Percentiles rank a stretch among this genome's conserved stretches.
phyloP scores from a whole-genome alignment of 2,797 vertebrate species.

The Lepilemur ruficaudatus region DNA sequence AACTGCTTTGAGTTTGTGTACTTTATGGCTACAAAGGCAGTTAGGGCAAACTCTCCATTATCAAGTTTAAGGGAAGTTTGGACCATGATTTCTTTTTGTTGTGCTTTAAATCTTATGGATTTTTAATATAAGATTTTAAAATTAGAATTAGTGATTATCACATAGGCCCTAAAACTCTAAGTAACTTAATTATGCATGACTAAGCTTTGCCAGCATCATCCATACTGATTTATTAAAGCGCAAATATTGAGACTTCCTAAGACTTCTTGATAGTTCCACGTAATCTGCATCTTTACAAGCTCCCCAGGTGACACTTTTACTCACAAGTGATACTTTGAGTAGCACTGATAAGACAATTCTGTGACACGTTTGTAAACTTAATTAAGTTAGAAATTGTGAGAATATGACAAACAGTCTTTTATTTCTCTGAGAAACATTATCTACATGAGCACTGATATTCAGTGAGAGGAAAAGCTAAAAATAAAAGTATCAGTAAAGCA shows the following conservation, averaged over 20 bases:
- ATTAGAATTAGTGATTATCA: not conserved
- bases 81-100: not conserved
- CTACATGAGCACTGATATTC: constrained; percentile 3
- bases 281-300: constrained; percentile 45
- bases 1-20: not conserved
- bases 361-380: constrained; percentile 51
- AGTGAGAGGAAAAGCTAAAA: constrained; percentile 46
- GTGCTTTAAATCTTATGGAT: not conserved
- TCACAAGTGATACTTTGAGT: not conserved
- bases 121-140: not conserved
- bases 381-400: constrained; percentile 46
- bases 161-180: not conserved
- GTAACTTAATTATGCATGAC: not conserved
- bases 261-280: not conserved
- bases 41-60: not conserved
- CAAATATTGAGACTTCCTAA: not conserved
- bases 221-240: not conserved
- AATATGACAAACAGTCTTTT: constrained; percentile 21
- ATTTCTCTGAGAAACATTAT: constrained; percentile 35
- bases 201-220: not conserved
- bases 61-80: not conserved
- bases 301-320: not conserved
- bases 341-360: not conserved
- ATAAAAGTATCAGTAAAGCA: constrained; percentile 47
- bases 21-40: not conserved